Percentiles rank a stretch among this genome's conserved stretches.
Evolutionary conservation across 1,140 invertebrate species (phyloP).

Genomic region (Drosophila miranda): DNA sequence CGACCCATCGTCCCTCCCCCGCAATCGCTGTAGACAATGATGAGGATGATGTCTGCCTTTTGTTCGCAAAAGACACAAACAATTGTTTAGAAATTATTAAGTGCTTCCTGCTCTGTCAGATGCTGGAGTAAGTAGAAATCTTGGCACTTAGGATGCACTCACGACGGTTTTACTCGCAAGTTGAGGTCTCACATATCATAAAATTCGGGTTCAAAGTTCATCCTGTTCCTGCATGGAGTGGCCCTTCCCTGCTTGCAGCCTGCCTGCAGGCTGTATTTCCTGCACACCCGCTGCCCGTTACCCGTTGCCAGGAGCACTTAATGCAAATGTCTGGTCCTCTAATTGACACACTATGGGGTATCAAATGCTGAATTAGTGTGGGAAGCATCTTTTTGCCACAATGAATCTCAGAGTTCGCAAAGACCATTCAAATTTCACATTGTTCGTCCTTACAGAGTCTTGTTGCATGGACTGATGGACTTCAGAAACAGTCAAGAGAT

Average conservation of each 20-base stretch:
- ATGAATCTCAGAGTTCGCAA: background rate
- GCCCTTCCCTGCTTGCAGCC: slow-evolving; percentile 1
- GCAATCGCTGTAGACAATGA: slow-evolving; percentile 32
- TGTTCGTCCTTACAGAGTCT: too few relatives aligned
- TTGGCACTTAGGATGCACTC: slow-evolving; percentile 54
- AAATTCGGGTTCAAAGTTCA: slow-evolving; percentile 51
- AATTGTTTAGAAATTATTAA: slow-evolving; percentile 75
- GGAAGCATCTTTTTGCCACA: slow-evolving; percentile 4
- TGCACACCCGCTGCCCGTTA: background rate
- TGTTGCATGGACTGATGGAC: too few relatives aligned
- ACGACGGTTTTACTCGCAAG: slow-evolving; percentile 32
- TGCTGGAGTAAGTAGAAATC: slow-evolving; percentile 38
- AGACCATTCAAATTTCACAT: too few relatives aligned
- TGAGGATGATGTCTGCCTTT: slow-evolving; percentile 35
- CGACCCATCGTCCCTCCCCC: slow-evolving; percentile 30
- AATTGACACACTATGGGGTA: slow-evolving; percentile 42
- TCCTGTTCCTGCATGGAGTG: slow-evolving; percentile 21
- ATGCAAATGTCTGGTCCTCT: slow-evolving; percentile 51
- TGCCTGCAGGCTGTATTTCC: too few relatives aligned
- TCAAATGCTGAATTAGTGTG: slow-evolving; percentile 8
- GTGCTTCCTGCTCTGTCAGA: slow-evolving; percentile 66
- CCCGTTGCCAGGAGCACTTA: slow-evolving; percentile 42
- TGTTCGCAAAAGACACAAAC: slow-evolving; percentile 59
- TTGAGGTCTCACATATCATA: slow-evolving; percentile 26
- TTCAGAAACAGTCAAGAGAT: too few relatives aligned